Conservation (phyloP, 2,797 vertebrate species). For the Limnodromus scolopaceus region DNA sequence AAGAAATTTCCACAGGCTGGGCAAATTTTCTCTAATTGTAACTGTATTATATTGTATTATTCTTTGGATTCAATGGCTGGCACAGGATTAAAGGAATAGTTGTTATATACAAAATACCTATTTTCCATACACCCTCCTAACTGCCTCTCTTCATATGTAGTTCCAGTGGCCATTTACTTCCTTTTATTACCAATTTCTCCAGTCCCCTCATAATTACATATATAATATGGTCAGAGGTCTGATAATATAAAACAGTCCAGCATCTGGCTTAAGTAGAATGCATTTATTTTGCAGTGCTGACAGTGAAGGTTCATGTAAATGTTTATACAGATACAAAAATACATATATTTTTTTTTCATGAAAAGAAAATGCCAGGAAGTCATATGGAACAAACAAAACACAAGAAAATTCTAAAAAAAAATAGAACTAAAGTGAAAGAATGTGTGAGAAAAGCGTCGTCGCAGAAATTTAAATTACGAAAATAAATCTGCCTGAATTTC, state of each 20-base stretch:
- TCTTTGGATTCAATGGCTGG: background rate
- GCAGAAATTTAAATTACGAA: background rate
- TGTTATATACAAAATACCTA: background rate
- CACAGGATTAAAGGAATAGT: background rate
- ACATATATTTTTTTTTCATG: background rate
- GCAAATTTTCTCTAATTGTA: background rate
- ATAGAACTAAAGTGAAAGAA: background rate
- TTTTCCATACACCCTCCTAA: background rate
- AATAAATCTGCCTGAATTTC: background rate
- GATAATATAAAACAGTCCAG: background rate
- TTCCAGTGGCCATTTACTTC: background rate
- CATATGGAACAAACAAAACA: background rate
- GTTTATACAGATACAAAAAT: background rate
- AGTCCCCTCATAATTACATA: background rate
- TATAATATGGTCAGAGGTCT: background rate
- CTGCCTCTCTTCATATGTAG: background rate
- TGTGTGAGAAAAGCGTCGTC: background rate
- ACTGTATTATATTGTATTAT: background rate
- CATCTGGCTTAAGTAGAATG: background rate
- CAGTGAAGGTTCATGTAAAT: background rate
- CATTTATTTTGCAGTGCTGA: background rate
- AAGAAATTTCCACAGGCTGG: background rate
- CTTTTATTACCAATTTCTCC: background rate
- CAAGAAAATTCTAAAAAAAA: background rate
- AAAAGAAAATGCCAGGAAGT: background rate